Base-by-base conservation (phyloP, 2,797 vertebrate species). In the Esox lucius region DNA sequence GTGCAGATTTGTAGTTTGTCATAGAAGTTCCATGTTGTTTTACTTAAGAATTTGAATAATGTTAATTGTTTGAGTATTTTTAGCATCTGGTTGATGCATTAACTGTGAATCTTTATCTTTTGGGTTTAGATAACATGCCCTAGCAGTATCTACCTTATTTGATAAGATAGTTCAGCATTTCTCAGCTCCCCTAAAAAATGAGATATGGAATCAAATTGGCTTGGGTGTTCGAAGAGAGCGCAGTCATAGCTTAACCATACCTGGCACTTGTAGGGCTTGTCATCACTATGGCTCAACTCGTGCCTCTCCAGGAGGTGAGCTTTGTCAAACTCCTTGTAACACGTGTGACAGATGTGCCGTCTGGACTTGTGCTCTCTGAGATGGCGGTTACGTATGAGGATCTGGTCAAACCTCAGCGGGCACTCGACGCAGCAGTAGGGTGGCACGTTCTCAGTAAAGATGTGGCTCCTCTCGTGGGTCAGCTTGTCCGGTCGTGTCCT, bases 261-360 rank as follows among this genome's bases (percentile, higher is more conserved):
- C 67, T 68, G 35, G 39, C 67, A 68, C 67, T 46, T 68, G 67
- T 12, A 46, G 5, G 67, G 67, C 22, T 68, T 68, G 67, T 68
- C 22, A 5, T n/a, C 39, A 42, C 67, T 68, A 22, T 68, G 67
- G 39, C 39, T 46, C 67, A 68, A 3, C 6, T 24, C 39, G 7
- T 68, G 67, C 39, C 67, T 68, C 19, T 24, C 35, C 19, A 68
- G 39, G 19, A 46, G 22, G 6, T 48, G 22, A 12, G 11, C 35
- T 13, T n/a, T 46, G 39, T 9, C 12, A 39, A 68, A 68, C n/a
- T 68, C 67, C 67, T 68, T 68, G 19, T 48, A 42, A 22, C 67
- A 68, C 2, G 39, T 68, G 22, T 46, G 35, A 48, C 67, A 68
- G 13, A 22, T 24, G n/a, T 46, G 12, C 4, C 42, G 46, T 39